Conservation (phyloP, 2,797 vertebrate species). For the Pantherophis vulpinus region DNA sequence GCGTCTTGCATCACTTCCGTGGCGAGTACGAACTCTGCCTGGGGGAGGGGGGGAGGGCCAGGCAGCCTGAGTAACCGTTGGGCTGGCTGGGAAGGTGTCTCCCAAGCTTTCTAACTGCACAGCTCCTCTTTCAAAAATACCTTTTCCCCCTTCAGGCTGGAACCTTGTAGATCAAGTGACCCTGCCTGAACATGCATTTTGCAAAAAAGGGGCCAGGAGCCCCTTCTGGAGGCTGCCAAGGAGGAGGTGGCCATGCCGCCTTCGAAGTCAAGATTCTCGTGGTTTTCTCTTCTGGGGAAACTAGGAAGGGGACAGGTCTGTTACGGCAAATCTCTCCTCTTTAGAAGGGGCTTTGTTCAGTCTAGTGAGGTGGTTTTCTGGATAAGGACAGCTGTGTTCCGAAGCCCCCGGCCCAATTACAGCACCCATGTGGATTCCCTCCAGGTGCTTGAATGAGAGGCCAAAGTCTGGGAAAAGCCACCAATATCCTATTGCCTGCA, state of each 20-base stretch:
- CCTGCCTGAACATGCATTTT: not conserved
- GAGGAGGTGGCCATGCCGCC: not conserved
- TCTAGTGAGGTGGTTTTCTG: not conserved
- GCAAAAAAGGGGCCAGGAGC: not conserved
- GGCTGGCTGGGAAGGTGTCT: not conserved
- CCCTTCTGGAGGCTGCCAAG: not conserved
- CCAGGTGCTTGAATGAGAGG: not conserved
- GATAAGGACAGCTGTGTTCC: not conserved
- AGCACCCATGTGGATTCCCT: no score
- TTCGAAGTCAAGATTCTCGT: no score
- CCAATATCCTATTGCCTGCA: not conserved
- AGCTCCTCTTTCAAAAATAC: not conserved
- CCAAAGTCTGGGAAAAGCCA: not conserved
- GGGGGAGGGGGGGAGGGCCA: not conserved
- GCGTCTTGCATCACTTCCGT: not conserved
- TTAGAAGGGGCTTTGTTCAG: not conserved
- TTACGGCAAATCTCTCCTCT: not conserved
- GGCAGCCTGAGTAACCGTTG: not conserved
- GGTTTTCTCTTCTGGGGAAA: not conserved
- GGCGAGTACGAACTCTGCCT: not conserved
- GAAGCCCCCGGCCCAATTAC: not conserved
- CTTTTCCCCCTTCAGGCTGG: not conserved
- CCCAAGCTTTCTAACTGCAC: not conserved
- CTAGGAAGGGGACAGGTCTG: not conserved
- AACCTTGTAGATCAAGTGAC: not conserved